Base-by-base conservation (phyloP, 2,113 vertebrate species). In the Motacilla alba region DNA sequence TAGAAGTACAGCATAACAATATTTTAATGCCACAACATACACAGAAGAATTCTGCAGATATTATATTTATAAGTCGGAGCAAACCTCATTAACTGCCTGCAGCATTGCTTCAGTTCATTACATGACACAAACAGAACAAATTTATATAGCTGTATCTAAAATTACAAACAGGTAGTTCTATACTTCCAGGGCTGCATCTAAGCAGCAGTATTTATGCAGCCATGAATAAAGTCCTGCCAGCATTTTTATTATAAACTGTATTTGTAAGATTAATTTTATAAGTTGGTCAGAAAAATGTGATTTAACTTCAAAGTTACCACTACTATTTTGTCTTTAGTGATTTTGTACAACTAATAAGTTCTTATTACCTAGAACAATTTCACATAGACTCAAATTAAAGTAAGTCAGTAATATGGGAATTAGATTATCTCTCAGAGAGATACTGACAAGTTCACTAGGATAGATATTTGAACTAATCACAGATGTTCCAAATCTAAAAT, bases 71-170 rank as follows among this genome's bases (percentile, higher is more conserved):
- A 96, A 81, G 60, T 58, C 67, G 79, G 78, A 90, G 59, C 46
- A 85, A 95, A 89, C 76, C 73, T 91, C 55, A 83, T 94, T 92
- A 91, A 63, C 44, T 94, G 77, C 83, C 90, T 75, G 80, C 53
- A 44, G 82, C 87, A 66, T 46, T 83, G 77, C 84, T 96, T 93
- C 68, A 88, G 89, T 95, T 80, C 87, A 87, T 94, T 94, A 62
- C 1, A 1, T 82, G 91, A 93, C 83, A 93, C 59, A 81, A 95
- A 68, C 77, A 92, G 73, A 95, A 60, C 18, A 79, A 90, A 93
- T 82, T 73, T 50, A 92, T 91, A 19, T 74, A 87, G 74, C 58
- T 43, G 82, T 37, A 94, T 59, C 73, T 91, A 77, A 92, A 60
- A 89, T 96, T 82, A 88, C 56, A 83, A 94, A 68, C 66, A 72